Percentiles rank a stretch among this genome's conserved stretches.
Conservation (phyloP, 2,888 invertebrate species). For the Meiosimyza platycephala region DNA sequence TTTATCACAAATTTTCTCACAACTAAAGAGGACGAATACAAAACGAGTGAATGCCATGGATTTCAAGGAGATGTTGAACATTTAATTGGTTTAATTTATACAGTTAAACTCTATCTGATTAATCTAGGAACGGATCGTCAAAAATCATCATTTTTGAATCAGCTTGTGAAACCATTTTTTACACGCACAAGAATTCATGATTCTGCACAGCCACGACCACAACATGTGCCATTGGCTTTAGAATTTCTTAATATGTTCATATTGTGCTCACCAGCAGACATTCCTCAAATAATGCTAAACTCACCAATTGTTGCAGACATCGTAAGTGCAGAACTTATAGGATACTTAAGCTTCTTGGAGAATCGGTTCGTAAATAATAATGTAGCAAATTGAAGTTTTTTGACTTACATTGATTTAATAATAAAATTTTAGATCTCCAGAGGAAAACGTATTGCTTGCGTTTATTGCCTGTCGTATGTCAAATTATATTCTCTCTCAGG, state of each 20-base stretch:
- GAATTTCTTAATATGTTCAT: slow-evolving; percentile 64
- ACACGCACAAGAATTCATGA: slow-evolving; percentile 44
- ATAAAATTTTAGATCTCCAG: slow-evolving; percentile 49
- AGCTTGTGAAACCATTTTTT: slow-evolving; percentile 58
- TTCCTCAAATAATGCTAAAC: slow-evolving; percentile 60
- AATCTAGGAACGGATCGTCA: slow-evolving; percentile 59
- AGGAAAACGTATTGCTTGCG: slow-evolving; percentile 60
- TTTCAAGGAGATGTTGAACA: slow-evolving; percentile 45
- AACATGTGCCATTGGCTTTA: slow-evolving; percentile 57
- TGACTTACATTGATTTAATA: slow-evolving; percentile 1
- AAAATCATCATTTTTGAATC: slow-evolving; percentile 59
- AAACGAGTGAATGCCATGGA: slow-evolving; percentile 18
- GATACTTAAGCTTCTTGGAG: slow-evolving; percentile 57
- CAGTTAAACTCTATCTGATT: slow-evolving; percentile 61
- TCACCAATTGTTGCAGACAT: slow-evolving; percentile 64
- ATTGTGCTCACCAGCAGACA: slow-evolving; percentile 58
- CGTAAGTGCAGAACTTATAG: slow-evolving; percentile 60
- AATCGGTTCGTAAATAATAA: slow-evolving; percentile 54
- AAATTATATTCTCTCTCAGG: slow-evolving; percentile 61
- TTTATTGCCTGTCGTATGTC: slow-evolving; percentile 64
- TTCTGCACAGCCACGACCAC: slow-evolving; percentile 35
- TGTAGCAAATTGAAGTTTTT: neutral
- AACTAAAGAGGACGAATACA: slow-evolving; percentile 43
- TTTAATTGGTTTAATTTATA: slow-evolving; percentile 61
- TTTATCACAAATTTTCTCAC: slow-evolving; percentile 54